Evolutionary conservation across 2,888 invertebrate species (phyloP).

Genomic region (Eristalinus aeneus): DNA sequence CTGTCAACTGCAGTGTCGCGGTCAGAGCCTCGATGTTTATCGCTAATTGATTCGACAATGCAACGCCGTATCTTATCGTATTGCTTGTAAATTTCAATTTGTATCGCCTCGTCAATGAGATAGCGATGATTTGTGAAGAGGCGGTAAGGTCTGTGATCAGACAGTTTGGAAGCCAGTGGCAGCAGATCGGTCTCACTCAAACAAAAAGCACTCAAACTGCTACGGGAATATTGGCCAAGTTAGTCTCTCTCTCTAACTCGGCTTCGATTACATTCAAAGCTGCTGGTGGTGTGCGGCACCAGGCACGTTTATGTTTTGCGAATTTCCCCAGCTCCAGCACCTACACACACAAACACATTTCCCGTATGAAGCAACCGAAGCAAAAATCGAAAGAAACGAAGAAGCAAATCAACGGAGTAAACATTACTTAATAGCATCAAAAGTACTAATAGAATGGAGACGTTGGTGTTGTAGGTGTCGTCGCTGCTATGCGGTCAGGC

Average conservation of each 20-base stretch:
- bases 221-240: slow-evolving; percentile 46
- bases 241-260: not conserved
- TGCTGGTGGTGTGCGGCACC: slow-evolving; percentile 13
- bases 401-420: slow-evolving; percentile 14
- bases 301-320: not conserved
- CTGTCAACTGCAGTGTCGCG: slow-evolving; percentile 31
- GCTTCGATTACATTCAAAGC: not conserved
- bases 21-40: not conserved
- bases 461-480: slow-evolving; percentile 58
- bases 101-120: not conserved
- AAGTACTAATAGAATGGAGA: slow-evolving; percentile 38
- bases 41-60: slow-evolving; percentile 14
- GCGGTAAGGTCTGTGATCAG: not conserved
- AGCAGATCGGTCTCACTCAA: slow-evolving; percentile 32
- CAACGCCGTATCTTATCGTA: not conserved
- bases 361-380: not conserved
- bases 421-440: slow-evolving; percentile 56
- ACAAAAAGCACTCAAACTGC: slow-evolving; percentile 27
- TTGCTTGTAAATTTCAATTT: not conserved
- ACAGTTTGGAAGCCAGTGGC: slow-evolving; percentile 12
- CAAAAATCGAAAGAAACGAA: not conserved
- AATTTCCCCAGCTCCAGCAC: not conserved
- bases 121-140: not conserved
- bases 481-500: slow-evolving; percentile 54
- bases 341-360: not conserved